Conservation (phyloP, 2,113 vertebrate genomes). For the Theristicus caerulescens region DNA sequence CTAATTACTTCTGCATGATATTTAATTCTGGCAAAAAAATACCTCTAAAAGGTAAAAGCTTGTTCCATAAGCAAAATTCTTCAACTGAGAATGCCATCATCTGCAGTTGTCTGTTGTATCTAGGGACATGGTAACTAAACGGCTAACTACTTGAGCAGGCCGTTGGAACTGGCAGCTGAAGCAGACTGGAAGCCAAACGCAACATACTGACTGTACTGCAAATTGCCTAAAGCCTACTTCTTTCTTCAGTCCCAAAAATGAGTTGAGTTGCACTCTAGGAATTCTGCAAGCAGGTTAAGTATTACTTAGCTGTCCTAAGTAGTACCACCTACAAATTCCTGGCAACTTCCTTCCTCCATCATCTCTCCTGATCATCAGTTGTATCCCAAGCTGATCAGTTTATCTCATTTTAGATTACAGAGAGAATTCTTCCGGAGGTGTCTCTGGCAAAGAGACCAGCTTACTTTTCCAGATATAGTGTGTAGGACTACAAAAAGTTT, state of each 20-base stretch:
- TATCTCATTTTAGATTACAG: background rate
- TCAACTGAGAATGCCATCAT: background rate
- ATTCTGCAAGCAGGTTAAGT: background rate
- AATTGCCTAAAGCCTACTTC: background rate
- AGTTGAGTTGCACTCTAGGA: background rate
- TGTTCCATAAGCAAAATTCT: background rate
- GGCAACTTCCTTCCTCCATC: background rate
- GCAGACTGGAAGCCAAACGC: background rate
- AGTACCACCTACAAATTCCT: background rate
- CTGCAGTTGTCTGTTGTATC: too few species aligned
- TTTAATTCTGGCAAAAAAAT: background rate
- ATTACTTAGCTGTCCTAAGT: accelerated
- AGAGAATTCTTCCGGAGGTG: background rate
- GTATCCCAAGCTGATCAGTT: background rate
- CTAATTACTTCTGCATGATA: background rate
- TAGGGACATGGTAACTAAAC: background rate
- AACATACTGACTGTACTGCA: background rate
- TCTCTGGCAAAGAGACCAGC: background rate
- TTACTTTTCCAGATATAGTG: background rate
- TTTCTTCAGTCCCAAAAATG: background rate
- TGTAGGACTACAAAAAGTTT: background rate
- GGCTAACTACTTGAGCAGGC: background rate
- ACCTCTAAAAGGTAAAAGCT: background rate
- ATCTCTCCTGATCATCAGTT: background rate
- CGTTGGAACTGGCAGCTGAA: background rate